Conservation (phyloP, 2,888 invertebrate genomes). For the Toxonevra muliebris region DNA sequence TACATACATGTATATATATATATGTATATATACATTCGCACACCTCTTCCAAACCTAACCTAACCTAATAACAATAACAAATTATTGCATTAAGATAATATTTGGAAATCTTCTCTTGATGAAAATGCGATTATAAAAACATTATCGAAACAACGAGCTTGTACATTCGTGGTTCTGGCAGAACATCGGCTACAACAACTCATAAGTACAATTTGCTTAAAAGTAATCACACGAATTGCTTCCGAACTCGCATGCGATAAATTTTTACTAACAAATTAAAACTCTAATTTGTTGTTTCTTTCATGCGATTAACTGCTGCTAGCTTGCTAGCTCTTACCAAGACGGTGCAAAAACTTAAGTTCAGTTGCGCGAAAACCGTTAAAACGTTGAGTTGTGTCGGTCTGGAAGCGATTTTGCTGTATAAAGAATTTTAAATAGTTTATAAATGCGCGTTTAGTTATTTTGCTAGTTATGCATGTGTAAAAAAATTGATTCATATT, state of each 20-base stretch:
- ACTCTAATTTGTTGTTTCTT: no score
- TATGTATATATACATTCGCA: neutral
- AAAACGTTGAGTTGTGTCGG: constrained; percentile 44
- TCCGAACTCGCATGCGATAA: neutral
- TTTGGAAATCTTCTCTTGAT: no score
- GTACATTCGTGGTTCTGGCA: no score
- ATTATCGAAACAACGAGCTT: no score
- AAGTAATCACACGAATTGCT: neutral
- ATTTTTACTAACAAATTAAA: neutral
- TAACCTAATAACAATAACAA: no score
- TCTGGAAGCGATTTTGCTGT: neutral
- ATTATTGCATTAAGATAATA: constrained; percentile 1
- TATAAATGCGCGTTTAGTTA: no score
- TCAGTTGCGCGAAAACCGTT: constrained; percentile 56
- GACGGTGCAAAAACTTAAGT: constrained; percentile 33
- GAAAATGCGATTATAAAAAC: no score
- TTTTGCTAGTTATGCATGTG: no score
- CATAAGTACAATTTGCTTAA: no score
- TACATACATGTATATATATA: neutral
- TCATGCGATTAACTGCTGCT: constrained; percentile 2
- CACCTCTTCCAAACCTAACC: no score
- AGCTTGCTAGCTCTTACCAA: constrained; percentile 25
- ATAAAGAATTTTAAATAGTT: neutral
- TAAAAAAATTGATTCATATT: no score
- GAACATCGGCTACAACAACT: no score